phyloP scores from a whole-genome alignment of 2,797 vertebrate genomes.

The Macropodus opercularis region DNA sequence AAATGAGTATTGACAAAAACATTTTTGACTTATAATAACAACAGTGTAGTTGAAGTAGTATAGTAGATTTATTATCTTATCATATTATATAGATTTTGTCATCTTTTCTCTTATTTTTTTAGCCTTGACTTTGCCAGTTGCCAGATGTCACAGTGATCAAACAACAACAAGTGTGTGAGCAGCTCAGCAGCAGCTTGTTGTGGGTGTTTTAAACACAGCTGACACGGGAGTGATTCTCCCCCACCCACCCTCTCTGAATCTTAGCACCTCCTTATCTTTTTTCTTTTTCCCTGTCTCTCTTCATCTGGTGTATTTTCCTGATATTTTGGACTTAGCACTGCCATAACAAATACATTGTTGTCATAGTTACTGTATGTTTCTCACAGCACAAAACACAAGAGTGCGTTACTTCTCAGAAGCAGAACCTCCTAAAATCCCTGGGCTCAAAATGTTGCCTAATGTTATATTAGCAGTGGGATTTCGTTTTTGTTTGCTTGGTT shows the following conservation, averaged over 20 bases:
- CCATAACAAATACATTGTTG: constrained; percentile 69
- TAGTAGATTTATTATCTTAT: too few species aligned
- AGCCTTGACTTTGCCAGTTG: too few species aligned
- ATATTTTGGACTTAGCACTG: constrained; percentile 30
- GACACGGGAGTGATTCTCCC: constrained; percentile 16
- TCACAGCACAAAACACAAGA: constrained; percentile 36
- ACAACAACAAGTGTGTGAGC: too few species aligned
- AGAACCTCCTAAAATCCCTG: constrained; percentile 28
- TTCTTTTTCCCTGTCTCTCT: constrained; percentile 7
- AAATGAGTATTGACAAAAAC: too few species aligned
- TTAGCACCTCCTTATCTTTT: constrained; percentile 25
- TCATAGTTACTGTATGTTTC: constrained; percentile 38
- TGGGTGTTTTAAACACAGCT: constrained; percentile 37
- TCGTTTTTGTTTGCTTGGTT: neutral
- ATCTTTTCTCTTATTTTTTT: too few species aligned
- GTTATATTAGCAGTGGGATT: neutral
- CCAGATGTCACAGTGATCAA: too few species aligned
- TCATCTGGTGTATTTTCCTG: constrained; percentile 22
- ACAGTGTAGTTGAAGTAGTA: too few species aligned
- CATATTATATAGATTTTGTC: too few species aligned
- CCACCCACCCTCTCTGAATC: constrained; percentile 10
- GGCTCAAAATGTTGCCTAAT: constrained; percentile 47
- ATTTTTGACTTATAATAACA: too few species aligned
- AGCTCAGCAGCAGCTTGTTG: constrained; percentile 8
- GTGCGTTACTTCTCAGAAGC: constrained; percentile 59